Evolutionary conservation across 1,140 invertebrate species (phyloP), one percentile per base, ranked within the genome.

Genomic region (Cylas formicarius): DNA sequence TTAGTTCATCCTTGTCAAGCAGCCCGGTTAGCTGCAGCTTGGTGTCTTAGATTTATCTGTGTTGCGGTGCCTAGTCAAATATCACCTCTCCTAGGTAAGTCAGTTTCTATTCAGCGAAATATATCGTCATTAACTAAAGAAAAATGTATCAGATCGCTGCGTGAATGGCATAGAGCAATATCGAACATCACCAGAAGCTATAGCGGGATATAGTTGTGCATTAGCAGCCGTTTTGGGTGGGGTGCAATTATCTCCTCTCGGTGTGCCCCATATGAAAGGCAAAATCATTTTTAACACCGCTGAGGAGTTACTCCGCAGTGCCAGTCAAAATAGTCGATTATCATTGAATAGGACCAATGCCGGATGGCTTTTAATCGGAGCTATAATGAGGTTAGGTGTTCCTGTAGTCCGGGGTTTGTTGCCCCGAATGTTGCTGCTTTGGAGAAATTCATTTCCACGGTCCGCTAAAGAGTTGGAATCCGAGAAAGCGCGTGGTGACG

Each of bases 241-340:
- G 38, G 90, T 95, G 1, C 76, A 83, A 39, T 74, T 87, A 32
- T 97, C 92, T 29, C 87, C 92, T 3, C 72, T 98, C 4, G 95
- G 96, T 16, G 88, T 98, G 36, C 96, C 96, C 13, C 93, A 97
- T 66, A 90, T 89, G 26, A 88, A 92, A 55, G 92, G 92, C 55
- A 97, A 97, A 72, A 82, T 95, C 50, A 90, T 97, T 29, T 98
- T 99, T 65, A 93, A 91, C 63, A 88, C 93, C 23, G 95, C 93
- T 16, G 96, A 99, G 73, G 95, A 99, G 64, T 67, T 99, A 35
- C 70, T 99, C 14, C 75, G 94, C 58, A 96, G 91, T 53, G 95
- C 96, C n/a, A 91, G 84, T 60, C 94, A 97, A 71, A 97, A 94
- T 67, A 93, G 90, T 66, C 77, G 93, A 44, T 72, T 99, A 39